Base-by-base conservation (phyloP, 2,888 invertebrate genomes). In the Tinea semifulvella region DNA sequence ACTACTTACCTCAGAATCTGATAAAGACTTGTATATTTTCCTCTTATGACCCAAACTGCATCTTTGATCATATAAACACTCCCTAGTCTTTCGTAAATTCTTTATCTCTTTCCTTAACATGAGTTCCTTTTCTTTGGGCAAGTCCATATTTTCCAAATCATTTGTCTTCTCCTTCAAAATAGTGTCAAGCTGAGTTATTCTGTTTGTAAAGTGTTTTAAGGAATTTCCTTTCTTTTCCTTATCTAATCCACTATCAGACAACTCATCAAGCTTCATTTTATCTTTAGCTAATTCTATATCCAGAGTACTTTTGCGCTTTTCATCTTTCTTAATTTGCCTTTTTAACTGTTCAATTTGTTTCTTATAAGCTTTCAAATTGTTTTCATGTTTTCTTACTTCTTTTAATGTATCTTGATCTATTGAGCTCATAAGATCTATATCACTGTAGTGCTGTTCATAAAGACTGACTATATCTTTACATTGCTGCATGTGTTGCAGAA, bases 31-130 rank as follows among this genome's bases (percentile, higher is more conserved):
- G 50, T 89, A 87, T 42, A 88, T 85, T 61, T 91, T 90, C 13
- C 89, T 82, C 56, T 91, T 91, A 25, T 88, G 84, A 49, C 91
- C 90, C 49, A 93, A 76, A 52, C 86, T 85, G 54, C 88, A 90
- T 46, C 90, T 84, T 56, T 91, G 89, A 39, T 91, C 90, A 43
- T 92, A 81, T 27, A 94, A 68, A 55, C 88, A 87, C 57, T 94
- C 92, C 43, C 92, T 84, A 0, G 92, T 91, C 53, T 88, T 85
- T 13, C 94, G 82, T 27, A 94, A 71, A 60, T 91, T 91, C 52
- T 89, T 84, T 39, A 94, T 94, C 75, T 94, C 94, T 53, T 89
- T 88, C 16, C 92, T 81, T 20, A 92, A 58, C 65, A 80, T 64
- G 2, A 85, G 75, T 56, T 89, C 89, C 47, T 87, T 85, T 45